These are phyloP conservation scores for Tachina lurida DNA, from an alignment of 2,888 invertebrate genomes.

Conservation along the genomic window DNA sequence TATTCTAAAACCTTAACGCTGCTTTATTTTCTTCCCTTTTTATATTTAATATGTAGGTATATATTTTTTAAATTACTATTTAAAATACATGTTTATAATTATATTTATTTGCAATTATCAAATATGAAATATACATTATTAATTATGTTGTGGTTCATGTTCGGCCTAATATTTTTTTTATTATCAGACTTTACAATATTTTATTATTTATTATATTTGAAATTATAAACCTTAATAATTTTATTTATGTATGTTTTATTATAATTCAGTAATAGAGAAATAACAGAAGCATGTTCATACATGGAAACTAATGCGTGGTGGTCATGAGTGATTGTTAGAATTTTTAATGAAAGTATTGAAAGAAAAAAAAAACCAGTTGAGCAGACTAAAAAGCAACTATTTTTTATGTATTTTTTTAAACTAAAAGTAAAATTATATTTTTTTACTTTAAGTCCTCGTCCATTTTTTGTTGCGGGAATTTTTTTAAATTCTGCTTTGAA, in stretches of 20 bases:
- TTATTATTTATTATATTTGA: slow-evolving; percentile 52
- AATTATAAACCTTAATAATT: slow-evolving; percentile 55
- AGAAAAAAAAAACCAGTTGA: not conserved
- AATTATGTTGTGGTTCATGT: slow-evolving; percentile 73
- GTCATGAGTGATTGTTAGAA: not conserved
- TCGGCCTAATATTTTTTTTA: slow-evolving; percentile 78
- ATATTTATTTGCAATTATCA: slow-evolving; percentile 8
- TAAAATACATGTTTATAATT: not conserved
- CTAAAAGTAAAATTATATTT: not conserved
- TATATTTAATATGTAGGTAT: not conserved
- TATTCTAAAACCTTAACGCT: slow-evolving; percentile 26
- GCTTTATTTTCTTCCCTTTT: not conserved
- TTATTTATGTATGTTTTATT: slow-evolving; percentile 7
- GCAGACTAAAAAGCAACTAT: not conserved
- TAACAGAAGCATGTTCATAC: slow-evolving; percentile 3
- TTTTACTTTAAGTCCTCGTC: not conserved
- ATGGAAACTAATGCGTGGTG: not conserved
- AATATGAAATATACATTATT: slow-evolving; percentile 65
- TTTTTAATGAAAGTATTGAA: not conserved
- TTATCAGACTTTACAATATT: slow-evolving; percentile 81
- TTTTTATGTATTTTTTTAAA: not conserved
- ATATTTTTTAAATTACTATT: slow-evolving; percentile 8
- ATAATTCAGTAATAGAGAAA: slow-evolving; percentile 20
- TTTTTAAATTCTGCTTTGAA: no score
- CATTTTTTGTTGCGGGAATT: no score